A percentile compares a stretch with the other conserved stretches of the same genome.
These are phyloP conservation scores for Stramonita haemastoma DNA, from an alignment of 2,888 invertebrate genomes.

Conservation along the genomic window DNA sequence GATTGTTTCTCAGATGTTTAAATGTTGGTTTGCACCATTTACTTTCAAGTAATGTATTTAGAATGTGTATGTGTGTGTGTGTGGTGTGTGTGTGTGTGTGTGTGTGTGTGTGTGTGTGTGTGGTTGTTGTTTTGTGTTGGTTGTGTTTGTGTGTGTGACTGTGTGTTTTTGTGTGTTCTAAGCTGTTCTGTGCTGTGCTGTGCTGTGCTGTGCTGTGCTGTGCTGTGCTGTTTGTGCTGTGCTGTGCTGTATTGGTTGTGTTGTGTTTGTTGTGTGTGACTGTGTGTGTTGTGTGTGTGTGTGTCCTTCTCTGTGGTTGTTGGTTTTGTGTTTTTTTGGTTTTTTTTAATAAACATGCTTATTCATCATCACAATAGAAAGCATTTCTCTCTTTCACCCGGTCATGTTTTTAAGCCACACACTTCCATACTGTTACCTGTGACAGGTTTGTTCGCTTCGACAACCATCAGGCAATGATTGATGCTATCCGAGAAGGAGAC, in stretches of 20 bases:
- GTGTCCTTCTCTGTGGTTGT: background rate
- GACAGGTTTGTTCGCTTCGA: constrained; percentile 13
- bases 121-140: background rate
- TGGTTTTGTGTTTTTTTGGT: background rate
- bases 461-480: background rate
- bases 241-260: too few relatives aligned
- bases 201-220: too few relatives aligned
- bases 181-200: too few relatives aligned
- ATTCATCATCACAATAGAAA: background rate
- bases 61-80: too few relatives aligned
- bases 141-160: too few relatives aligned
- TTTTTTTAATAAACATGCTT: background rate
- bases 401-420: background rate
- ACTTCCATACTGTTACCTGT: background rate
- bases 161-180: background rate
- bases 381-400: background rate
- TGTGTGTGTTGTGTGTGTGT: background rate
- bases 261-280: too few relatives aligned
- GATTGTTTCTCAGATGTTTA: too few relatives aligned
- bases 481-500: background rate
- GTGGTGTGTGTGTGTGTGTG: too few relatives aligned
- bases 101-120: background rate
- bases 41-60: too few relatives aligned
- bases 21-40: too few relatives aligned
- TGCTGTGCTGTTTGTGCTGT: too few relatives aligned